phyloP scores from a whole-genome alignment of 2,113 vertebrate species.

The Elachura formosa region DNA sequence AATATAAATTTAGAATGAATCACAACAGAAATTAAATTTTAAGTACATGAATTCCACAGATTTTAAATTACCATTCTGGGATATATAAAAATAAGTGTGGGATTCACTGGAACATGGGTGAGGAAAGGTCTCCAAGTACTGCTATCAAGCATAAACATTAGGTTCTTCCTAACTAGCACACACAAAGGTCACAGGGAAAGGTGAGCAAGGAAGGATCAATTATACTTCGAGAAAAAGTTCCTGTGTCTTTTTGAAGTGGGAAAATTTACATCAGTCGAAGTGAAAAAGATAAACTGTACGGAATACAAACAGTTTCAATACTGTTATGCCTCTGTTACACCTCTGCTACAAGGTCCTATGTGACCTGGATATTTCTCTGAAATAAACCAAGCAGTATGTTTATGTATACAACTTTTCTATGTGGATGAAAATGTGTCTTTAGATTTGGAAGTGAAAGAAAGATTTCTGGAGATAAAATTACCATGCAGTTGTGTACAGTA shows the following conservation, averaged over 20 bases:
- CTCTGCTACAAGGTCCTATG: not conserved
- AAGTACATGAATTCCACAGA: not conserved
- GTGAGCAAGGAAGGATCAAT: accelerated
- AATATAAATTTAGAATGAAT: not conserved
- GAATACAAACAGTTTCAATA: not conserved
- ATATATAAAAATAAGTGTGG: not conserved
- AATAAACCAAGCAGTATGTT: not conserved
- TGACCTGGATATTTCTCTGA: not conserved
- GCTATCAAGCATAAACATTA: not conserved
- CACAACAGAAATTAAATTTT: not conserved
- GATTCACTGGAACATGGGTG: not conserved
- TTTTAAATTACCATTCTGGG: not conserved
- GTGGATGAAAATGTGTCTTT: not conserved
- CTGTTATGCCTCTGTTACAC: not conserved
- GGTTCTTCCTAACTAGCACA: not conserved
- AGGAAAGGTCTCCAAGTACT: not conserved
- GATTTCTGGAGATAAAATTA: not conserved
- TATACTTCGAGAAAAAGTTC: not conserved
- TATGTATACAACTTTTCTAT: not conserved
- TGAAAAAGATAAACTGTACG: not conserved
- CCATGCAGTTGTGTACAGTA: not conserved
- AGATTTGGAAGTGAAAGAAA: not conserved
- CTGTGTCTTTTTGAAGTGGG: not conserved
- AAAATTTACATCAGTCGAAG: not conserved
- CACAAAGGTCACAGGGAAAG: not conserved